Evolutionary conservation across 2,888 invertebrate genomes (phyloP).

Genomic region (Octodonta nipae): DNA sequence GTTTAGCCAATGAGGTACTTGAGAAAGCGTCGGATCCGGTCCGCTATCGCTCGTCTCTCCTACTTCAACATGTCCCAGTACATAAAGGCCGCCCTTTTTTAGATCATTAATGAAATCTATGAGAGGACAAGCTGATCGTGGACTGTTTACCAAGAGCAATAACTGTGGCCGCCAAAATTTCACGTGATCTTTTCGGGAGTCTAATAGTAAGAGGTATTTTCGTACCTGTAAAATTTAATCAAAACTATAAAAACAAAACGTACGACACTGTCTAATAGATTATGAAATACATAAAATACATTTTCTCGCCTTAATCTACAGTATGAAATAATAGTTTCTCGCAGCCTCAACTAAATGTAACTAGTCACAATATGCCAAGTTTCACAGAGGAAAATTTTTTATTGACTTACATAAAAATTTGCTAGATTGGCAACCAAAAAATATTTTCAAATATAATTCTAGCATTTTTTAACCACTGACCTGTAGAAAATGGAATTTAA

Average conservation of each 20-base stretch:
- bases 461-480: too few species aligned
- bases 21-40: constrained; percentile 59
- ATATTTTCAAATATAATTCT: too few species aligned
- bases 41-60: constrained; percentile 37
- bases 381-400: too few species aligned
- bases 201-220: constrained; percentile 89
- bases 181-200: constrained; percentile 93
- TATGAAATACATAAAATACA: constrained; percentile 2
- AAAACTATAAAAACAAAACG: too few species aligned
- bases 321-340: too few species aligned
- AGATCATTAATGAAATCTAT: constrained; percentile 96
- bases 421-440: too few species aligned
- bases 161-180: constrained; percentile 99
- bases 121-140: constrained; percentile 76
- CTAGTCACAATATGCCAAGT: too few species aligned
- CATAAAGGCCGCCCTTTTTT: constrained; percentile 85
- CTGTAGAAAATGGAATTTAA: too few species aligned
- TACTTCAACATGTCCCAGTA: constrained; percentile 72
- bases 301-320: too few species aligned
- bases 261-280: constrained; percentile 1
- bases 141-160: constrained; percentile 80
- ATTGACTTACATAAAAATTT: too few species aligned
- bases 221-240: constrained; percentile 36
- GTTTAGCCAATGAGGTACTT: constrained; percentile 79
- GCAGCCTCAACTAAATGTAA: too few species aligned